These are phyloP conservation scores for Caenorhabditis wallacei DNA, from an alignment of 2,888 invertebrate genomes.

Conservation along the genomic window DNA sequence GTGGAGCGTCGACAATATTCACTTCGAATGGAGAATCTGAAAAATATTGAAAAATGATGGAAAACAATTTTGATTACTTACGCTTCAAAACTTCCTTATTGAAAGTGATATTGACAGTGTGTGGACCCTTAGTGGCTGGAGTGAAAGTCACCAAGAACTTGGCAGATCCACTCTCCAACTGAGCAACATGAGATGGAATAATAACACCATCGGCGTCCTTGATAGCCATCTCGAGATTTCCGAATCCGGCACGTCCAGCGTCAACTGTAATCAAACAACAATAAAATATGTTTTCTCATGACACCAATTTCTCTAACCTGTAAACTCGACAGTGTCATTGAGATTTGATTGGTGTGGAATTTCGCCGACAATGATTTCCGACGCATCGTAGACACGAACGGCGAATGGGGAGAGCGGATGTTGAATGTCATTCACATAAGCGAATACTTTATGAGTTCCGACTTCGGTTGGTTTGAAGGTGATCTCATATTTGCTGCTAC, in stretches of 20 bases:
- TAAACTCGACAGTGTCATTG: constrained; percentile 86
- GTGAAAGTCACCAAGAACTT: constrained; percentile 95
- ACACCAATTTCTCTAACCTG: constrained; percentile 65
- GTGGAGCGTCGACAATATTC: constrained; percentile 85
- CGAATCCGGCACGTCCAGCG: constrained; percentile 96
- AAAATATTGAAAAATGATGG: constrained; percentile 38
- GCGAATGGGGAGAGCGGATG: constrained; percentile 82
- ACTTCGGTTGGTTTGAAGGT: constrained; percentile 92
- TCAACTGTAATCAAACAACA: constrained; percentile 87
- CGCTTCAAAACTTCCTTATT: constrained; percentile 89
- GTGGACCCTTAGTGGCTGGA: constrained; percentile 94
- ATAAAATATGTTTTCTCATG: constrained; percentile 18
- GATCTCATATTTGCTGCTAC: constrained; percentile 81
- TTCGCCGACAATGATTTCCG: constrained; percentile 94
- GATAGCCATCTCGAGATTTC: constrained; percentile 94
- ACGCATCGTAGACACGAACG: constrained; percentile 86
- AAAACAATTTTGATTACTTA: constrained; percentile 37
- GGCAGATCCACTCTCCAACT: constrained; percentile 83
- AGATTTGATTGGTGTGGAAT: constrained; percentile 92
- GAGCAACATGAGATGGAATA: constrained; percentile 83
- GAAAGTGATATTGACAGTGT: constrained; percentile 96
- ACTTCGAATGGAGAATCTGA: constrained; percentile 89
- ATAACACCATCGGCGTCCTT: constrained; percentile 92
- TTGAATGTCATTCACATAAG: constrained; percentile 79
- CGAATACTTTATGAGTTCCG: constrained; percentile 85